A percentile compares a stretch with the other conserved stretches of the same genome.
phyloP scores from a whole-genome alignment of 2,888 invertebrate species.

The Acanthococcus lagerstroemiae region DNA sequence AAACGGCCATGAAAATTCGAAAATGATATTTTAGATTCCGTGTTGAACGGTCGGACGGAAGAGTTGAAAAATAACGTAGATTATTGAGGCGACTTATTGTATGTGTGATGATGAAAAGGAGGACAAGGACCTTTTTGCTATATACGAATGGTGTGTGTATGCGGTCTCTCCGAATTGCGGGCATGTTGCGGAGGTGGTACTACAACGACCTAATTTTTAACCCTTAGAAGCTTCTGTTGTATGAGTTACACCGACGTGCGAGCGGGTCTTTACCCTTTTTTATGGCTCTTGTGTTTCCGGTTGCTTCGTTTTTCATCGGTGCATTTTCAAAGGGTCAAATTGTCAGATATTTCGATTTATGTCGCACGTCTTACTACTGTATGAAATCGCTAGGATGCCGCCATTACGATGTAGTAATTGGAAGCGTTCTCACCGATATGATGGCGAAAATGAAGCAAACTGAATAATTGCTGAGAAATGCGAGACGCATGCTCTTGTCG shows the following conservation, averaged over 20 bases:
- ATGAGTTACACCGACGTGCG: conserved; percentile 2
- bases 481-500: too few relatives aligned
- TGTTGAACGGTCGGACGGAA: neutral
- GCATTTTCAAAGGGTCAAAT: too few relatives aligned
- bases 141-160: conserved; percentile 20
- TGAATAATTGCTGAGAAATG: too few relatives aligned
- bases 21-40: too few relatives aligned
- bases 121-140: conserved; percentile 31
- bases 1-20: too few relatives aligned
- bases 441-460: too few relatives aligned
- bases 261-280: neutral
- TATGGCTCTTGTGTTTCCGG: neutral
- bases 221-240: conserved; percentile 23
- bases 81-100: neutral
- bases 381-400: too few relatives aligned
- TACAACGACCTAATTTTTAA: conserved; percentile 27
- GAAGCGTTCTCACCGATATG: too few relatives aligned
- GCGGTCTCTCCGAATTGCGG: conserved; percentile 25
- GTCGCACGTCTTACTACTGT: too few relatives aligned
- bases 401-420: too few relatives aligned
- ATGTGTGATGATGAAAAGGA: conserved; percentile 23
- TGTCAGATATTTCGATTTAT: neutral
- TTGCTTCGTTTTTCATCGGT: neutral
- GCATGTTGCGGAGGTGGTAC: conserved; percentile 28
- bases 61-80: neutral